phyloP scores from a whole-genome alignment of 2,888 invertebrate genomes.

The Leptopilina myrica region DNA sequence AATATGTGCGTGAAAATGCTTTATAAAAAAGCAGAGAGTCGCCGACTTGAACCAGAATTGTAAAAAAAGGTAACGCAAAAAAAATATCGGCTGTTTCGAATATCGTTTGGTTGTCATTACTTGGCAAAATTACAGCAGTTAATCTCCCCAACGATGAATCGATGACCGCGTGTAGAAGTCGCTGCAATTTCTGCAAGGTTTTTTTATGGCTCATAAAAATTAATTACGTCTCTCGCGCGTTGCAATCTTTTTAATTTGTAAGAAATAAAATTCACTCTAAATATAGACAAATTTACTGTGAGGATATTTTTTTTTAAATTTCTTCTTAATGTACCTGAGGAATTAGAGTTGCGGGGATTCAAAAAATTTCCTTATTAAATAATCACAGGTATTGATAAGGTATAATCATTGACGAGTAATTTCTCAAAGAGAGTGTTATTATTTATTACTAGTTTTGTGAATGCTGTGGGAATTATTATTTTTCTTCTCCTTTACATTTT shows the following conservation, averaged over 20 bases:
- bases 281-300: conserved; percentile 31
- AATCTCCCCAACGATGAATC: conserved; percentile 34
- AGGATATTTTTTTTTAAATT: conserved; percentile 9
- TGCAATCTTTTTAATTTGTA: conserved; percentile 38
- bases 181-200: conserved; percentile 36
- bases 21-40: neutral
- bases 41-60: conserved; percentile 31
- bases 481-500: no score
- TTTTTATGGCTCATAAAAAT: conserved; percentile 33
- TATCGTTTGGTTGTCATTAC: conserved; percentile 39
- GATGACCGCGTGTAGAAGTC: conserved; percentile 25
- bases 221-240: conserved; percentile 38
- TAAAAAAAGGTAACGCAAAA: neutral
- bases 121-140: conserved; percentile 36
- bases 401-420: conserved; percentile 19
- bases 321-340: neutral
- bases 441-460: conserved; percentile 9
- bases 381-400: conserved; percentile 27
- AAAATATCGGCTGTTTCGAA: conserved; percentile 33
- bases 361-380: conserved; percentile 34
- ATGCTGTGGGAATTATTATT: conserved; percentile 17
- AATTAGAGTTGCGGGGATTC: conserved; percentile 14
- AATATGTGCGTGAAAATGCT: neutral
- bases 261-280: conserved; percentile 33
- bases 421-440: conserved; percentile 22